Conservation (phyloP, 2,797 vertebrate genomes). For the Enteromius fasciolatus region DNA sequence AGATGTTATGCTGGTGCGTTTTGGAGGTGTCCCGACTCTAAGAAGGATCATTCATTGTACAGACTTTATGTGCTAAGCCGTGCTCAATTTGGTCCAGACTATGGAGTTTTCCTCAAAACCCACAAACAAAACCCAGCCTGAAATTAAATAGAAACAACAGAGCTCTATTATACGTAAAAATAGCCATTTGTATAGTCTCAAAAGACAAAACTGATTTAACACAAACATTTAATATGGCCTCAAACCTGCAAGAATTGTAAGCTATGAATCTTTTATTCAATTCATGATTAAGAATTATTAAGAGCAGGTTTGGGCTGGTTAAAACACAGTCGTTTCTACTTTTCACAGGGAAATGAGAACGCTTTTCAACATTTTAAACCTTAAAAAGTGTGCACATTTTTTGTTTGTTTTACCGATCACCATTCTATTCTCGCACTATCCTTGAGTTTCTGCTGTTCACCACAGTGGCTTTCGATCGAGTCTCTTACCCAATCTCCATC, state of each 20-base stretch:
- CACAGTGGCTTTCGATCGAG: conserved; percentile 43
- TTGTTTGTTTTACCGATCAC: conserved; percentile 39
- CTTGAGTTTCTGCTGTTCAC: conserved; percentile 32
- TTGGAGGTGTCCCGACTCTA: conserved; percentile 40
- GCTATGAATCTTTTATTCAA: conserved; percentile 20
- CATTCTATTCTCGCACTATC: conserved; percentile 5
- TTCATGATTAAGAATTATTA: conserved; percentile 57
- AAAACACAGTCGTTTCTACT: conserved; percentile 62
- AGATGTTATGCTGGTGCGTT: not conserved
- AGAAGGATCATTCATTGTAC: not conserved
- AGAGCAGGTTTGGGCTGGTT: conserved; percentile 71
- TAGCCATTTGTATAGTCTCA: conserved; percentile 50
- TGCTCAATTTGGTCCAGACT: conserved; percentile 15
- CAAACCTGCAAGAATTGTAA: conserved; percentile 64
- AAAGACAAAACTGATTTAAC: conserved; percentile 55
- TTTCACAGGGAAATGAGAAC: conserved; percentile 47
- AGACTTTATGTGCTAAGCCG: not conserved
- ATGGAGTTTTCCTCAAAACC: conserved; percentile 25
- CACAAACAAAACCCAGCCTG: not conserved
- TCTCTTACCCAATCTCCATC: conserved; percentile 30
- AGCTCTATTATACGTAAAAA: conserved; percentile 29
- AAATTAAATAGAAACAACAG: not conserved
- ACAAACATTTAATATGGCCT: conserved; percentile 63
- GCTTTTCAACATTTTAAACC: conserved; percentile 48
- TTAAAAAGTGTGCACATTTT: conserved; percentile 57